Conservation (phyloP, 2,888 invertebrate species). For the Drosophila melanosoma region DNA sequence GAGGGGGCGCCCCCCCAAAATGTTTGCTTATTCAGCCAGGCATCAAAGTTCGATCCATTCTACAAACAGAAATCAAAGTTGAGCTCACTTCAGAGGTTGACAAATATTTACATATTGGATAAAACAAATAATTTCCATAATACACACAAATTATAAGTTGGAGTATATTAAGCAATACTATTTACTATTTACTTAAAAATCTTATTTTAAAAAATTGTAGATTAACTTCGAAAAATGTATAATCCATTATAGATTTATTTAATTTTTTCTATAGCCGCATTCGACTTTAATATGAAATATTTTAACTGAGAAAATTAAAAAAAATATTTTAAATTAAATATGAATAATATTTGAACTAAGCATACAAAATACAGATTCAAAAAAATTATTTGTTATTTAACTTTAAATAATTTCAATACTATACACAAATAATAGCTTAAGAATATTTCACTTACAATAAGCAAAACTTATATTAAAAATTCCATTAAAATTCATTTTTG, state of each 20-base stretch:
- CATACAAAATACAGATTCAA: neutral
- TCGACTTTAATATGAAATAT: no score
- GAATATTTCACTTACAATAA: neutral
- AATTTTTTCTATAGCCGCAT: no score
- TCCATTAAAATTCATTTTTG: neutral
- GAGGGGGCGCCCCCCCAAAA: constrained; percentile 25
- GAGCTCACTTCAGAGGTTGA: constrained; percentile 1
- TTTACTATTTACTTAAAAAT: neutral
- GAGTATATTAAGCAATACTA: neutral
- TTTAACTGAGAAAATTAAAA: no score
- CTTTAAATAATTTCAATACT: neutral
- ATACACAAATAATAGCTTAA: neutral
- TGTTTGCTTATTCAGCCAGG: constrained; percentile 62
- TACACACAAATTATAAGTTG: neutral
- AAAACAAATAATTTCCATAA: neutral
- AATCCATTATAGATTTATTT: neutral
- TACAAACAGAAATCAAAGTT: constrained; percentile 46
- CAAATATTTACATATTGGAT: constrained; percentile 16
- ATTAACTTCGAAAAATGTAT: neutral
- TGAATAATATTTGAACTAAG: no score
- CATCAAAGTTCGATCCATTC: constrained; percentile 65
- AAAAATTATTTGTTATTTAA: neutral
- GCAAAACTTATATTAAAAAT: neutral
- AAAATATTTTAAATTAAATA: no score
- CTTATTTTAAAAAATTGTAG: neutral